These are phyloP conservation scores for Cathartes aura DNA, from an alignment of 2,113 vertebrate genomes.

Conservation along the genomic window DNA sequence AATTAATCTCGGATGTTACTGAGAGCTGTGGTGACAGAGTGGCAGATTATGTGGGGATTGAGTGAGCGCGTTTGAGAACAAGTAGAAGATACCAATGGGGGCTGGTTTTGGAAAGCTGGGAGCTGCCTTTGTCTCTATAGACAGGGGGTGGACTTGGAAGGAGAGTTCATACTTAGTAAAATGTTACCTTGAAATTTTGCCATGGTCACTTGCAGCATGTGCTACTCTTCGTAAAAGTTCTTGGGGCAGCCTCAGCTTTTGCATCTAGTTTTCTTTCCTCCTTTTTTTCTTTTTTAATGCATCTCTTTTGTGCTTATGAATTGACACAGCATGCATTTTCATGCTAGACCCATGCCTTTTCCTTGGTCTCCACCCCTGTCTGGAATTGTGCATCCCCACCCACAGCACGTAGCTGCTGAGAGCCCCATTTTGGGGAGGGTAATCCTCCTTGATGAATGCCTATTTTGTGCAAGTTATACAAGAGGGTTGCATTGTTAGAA, in stretches of 20 bases:
- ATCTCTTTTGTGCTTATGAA: constrained; percentile 51
- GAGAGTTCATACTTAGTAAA: not conserved
- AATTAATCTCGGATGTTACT: not conserved
- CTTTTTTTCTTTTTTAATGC: not conserved
- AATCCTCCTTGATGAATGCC: constrained; percentile 76
- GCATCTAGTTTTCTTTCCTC: not conserved
- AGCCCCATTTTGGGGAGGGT: constrained; percentile 65
- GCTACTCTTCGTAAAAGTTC: not conserved
- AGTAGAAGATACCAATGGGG: not conserved
- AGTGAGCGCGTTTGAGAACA: not conserved
- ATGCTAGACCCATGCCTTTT: constrained; percentile 55
- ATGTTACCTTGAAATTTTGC: not conserved
- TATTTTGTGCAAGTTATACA: constrained; percentile 77
- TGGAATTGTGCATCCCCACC: constrained; percentile 73
- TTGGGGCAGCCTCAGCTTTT: constrained; percentile 3
- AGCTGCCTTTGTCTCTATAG: not conserved
- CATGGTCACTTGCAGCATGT: not conserved
- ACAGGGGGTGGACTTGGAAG: not conserved
- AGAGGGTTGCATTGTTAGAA: constrained; percentile 74
- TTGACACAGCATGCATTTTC: constrained; percentile 65
- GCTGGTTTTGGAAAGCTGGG: not conserved
- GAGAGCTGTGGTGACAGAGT: not conserved
- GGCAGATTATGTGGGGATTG: not conserved
- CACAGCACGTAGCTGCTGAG: constrained; percentile 69
- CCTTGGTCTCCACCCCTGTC: constrained; percentile 74